These are phyloP conservation scores for Caradrina kadenii DNA, from an alignment of 2,888 invertebrate genomes.

Conservation along the genomic window DNA sequence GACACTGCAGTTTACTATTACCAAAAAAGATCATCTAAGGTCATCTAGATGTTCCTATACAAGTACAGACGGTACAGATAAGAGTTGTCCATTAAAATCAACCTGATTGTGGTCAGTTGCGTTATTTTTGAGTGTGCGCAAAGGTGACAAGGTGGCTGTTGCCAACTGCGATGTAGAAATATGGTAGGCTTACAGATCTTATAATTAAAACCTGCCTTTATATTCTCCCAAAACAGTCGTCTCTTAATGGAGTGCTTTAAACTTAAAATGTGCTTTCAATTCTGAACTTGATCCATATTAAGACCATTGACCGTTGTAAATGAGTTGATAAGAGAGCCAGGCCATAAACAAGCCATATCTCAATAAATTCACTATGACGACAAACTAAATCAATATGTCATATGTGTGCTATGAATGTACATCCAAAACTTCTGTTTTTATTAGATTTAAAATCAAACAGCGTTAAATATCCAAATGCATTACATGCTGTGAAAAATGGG, in stretches of 20 bases:
- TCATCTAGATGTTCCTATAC: conserved; percentile 57
- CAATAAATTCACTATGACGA: too few relatives aligned
- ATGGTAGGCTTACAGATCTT: conserved; percentile 55
- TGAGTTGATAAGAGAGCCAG: too few relatives aligned
- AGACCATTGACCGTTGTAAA: conserved; percentile 19
- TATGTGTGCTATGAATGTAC: too few relatives aligned
- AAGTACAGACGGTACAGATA: conserved; percentile 53
- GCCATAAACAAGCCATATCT: too few relatives aligned
- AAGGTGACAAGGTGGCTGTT: conserved; percentile 69
- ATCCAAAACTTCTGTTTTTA: too few relatives aligned
- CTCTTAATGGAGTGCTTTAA: conserved; percentile 4
- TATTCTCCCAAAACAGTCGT: conserved; percentile 6
- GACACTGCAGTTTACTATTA: conserved; percentile 22
- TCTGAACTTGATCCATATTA: conserved; percentile 33
- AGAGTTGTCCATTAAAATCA: conserved; percentile 76
- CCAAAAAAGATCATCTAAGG: conserved; percentile 63
- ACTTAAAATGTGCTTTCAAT: conserved; percentile 31
- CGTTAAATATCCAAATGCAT: too few relatives aligned
- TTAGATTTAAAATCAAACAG: too few relatives aligned
- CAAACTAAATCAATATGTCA: too few relatives aligned
- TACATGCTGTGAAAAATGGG: too few relatives aligned
- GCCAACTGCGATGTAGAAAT: conserved; percentile 65
- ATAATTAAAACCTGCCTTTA: conserved; percentile 25
- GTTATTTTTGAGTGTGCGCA: conserved; percentile 76
- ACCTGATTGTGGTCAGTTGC: conserved; percentile 81